phyloP scores from a whole-genome alignment of 2,113 vertebrate species.

The Merops nubicus region DNA sequence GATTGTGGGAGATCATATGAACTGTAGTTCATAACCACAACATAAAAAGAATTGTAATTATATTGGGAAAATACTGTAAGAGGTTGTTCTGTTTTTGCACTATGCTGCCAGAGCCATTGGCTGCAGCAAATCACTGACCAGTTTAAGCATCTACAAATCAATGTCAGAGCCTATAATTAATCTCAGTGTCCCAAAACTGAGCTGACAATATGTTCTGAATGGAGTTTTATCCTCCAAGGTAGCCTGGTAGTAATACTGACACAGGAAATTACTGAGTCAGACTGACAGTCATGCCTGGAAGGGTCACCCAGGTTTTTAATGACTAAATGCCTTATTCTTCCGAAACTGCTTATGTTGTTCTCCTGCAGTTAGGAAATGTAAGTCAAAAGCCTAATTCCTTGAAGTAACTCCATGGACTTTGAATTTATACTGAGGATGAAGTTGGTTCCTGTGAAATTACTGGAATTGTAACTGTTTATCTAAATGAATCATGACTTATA shows the following conservation, averaged over 20 bases:
- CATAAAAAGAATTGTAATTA: not conserved
- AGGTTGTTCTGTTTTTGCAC: not conserved
- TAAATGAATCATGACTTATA: not conserved
- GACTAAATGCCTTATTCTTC: not conserved
- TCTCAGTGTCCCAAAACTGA: not conserved
- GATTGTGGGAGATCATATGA: not conserved
- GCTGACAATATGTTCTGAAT: not conserved
- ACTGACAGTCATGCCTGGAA: not conserved
- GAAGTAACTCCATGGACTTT: not conserved
- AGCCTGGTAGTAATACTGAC: not conserved
- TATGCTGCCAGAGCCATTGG: not conserved
- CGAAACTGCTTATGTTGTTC: not conserved
- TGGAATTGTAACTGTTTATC: not conserved
- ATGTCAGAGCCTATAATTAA: not conserved
- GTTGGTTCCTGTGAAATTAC: not conserved
- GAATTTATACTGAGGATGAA: not conserved
- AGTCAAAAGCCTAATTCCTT: not conserved
- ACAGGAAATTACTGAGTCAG: not conserved
- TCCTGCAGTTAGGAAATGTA: not conserved
- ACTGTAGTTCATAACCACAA: not conserved
- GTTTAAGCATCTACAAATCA: conserved; percentile 26
- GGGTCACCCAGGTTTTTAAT: not conserved
- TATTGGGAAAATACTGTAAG: not conserved
- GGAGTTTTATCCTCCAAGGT: not conserved
- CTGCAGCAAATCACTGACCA: not conserved